Base-by-base conservation (phyloP, 2,113 vertebrate species). In the Tachysurus fulvidraco region DNA sequence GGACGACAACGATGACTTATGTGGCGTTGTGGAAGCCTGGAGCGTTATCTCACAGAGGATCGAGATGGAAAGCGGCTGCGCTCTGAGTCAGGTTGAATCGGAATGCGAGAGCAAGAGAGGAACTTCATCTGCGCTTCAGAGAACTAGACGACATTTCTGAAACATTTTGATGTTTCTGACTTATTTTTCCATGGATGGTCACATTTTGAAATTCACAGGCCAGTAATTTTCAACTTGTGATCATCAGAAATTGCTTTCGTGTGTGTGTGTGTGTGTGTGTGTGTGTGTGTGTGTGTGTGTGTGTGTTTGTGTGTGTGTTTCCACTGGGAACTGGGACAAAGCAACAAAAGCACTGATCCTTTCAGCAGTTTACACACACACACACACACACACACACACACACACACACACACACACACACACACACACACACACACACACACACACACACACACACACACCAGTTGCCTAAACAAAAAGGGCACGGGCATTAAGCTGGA, bases 271-370 rank as follows among this genome's bases (percentile, higher is more conserved):
- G 46, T 86, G 69, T 65, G 21, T 73, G 69, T 74, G 71, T 79
- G 25, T 14, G 28, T 54, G 78, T 81, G 50, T 74, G 71, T 28
- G 44, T n/a, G 46, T 86, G 69, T 65, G 25, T 14, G 28, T 54
- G 78, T 81, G 50, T 74, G 71, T 28, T 23, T n/a, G 46, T 86
- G 69, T 65, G 21, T 73, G 69, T 74, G 71, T 79, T 87, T 78
- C 76, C 50, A 52, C 46, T 50, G 41, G 76, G 59, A 36, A 52
- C 36, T 50, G 41, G 76, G 59, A 80, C 28, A 82, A 83, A 44
- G 80, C 28, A 30, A 82, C 67, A 74, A 52, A 73, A 52, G 44
- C 84, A 87, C 55, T 86, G 77, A 89, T 89, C 84, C 77, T 50
- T 86, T 67, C n/a, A 80, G 36, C 77, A 28, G 81, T 44, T 77